A percentile compares a stretch with the other conserved stretches of the same genome.
Conservation (phyloP, 2,113 vertebrate species). For the Dascyllus trimaculatus region DNA sequence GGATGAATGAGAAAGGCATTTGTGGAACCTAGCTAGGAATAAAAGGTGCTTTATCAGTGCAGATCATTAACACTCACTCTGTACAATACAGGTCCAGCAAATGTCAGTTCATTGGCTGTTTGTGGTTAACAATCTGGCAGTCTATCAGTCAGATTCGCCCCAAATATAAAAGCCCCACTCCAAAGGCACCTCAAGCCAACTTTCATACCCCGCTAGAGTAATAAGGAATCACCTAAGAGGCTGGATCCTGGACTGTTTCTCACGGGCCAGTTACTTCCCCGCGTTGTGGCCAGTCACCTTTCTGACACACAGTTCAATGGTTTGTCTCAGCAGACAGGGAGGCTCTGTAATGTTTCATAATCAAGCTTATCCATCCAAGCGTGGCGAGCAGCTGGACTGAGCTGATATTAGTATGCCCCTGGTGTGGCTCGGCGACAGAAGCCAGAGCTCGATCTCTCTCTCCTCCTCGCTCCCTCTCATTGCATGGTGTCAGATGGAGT, state of each 20-base stretch:
- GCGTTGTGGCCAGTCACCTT: slow-evolving; percentile 41
- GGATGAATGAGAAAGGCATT: no score
- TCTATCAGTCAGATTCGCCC: background rate
- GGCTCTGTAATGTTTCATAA: slow-evolving; percentile 72
- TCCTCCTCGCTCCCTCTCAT: slow-evolving; percentile 26
- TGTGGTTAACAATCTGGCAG: background rate
- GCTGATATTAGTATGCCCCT: slow-evolving; percentile 74
- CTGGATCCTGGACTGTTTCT: slow-evolving; percentile 21
- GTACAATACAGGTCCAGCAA: background rate
- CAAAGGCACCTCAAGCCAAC: background rate
- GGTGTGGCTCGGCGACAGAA: slow-evolving; percentile 63
- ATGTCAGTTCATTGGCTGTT: background rate
- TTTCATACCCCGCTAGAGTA: slow-evolving; percentile 7
- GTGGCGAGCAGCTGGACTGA: slow-evolving; percentile 68
- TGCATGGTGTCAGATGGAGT: slow-evolving; percentile 60
- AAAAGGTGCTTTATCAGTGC: no score
- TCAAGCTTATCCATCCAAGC: slow-evolving; percentile 62
- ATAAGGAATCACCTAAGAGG: slow-evolving; percentile 29
- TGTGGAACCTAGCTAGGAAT: no score
- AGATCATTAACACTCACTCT: background rate
- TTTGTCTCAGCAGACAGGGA: slow-evolving; percentile 44
- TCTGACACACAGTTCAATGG: slow-evolving; percentile 42
- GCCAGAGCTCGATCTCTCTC: slow-evolving; percentile 44
- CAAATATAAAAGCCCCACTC: slow-evolving; percentile 12
- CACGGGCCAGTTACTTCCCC: slow-evolving; percentile 22